A percentile compares a stretch with the other conserved stretches of the same genome.
phyloP scores from a whole-genome alignment of 2,888 invertebrate genomes.

The Phortica okadai region DNA sequence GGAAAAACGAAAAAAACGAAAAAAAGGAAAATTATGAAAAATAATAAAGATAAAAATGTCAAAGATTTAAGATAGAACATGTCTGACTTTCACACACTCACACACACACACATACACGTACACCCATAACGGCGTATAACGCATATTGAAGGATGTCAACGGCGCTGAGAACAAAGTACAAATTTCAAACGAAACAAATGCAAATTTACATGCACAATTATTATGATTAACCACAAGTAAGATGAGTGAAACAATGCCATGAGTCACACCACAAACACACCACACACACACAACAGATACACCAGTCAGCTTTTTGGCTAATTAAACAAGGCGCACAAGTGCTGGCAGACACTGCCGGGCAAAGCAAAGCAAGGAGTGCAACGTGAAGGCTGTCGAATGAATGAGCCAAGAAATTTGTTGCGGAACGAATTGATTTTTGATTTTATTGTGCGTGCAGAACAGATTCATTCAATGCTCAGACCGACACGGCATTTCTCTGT shows the following conservation, averaged over 20 bases:
- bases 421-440: constrained; percentile 71
- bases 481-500: neutral
- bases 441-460: constrained; percentile 65
- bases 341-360: neutral
- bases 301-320: neutral
- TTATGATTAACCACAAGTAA: constrained; percentile 63
- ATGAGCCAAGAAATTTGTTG: constrained; percentile 45
- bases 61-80: constrained; percentile 66
- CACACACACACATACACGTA: constrained; percentile 18
- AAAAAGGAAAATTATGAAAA: neutral
- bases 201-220: constrained; percentile 71
- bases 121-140: constrained; percentile 3
- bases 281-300: too few relatives aligned
- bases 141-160: constrained; percentile 22
- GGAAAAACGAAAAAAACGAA: neutral
- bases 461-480: neutral
- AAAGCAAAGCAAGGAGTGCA: neutral
- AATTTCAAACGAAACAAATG: constrained; percentile 49
- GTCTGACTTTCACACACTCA: constrained; percentile 28
- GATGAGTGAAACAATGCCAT: neutral
- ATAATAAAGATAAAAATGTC: neutral
- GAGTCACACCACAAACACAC: neutral
- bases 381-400: neutral
- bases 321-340: neutral
- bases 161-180: constrained; percentile 1